phyloP scores from a whole-genome alignment of 2,888 invertebrate genomes.

The Drosophila conformis region DNA sequence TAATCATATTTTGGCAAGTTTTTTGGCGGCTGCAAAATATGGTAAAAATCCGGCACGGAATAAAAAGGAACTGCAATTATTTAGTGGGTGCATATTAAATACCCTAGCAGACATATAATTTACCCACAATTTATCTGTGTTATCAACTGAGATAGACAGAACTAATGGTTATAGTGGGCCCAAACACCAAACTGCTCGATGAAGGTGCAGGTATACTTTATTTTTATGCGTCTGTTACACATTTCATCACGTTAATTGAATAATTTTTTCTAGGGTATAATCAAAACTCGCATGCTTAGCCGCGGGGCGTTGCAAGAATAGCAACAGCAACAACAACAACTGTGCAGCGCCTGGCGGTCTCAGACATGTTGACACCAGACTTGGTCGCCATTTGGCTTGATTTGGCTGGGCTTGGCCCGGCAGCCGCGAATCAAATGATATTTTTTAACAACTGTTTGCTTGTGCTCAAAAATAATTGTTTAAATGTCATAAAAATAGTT shows the following conservation, averaged over 20 bases:
- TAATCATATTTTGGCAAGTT: conserved; percentile 63
- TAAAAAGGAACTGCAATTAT: conserved; percentile 16
- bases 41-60: conserved; percentile 32
- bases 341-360: conserved; percentile 52
- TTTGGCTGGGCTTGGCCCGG: conserved; percentile 47
- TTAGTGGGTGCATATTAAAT: conserved; percentile 2
- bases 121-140: neutral
- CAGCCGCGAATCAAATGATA: conserved; percentile 57
- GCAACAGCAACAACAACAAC: conserved; percentile 23
- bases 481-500: conserved; percentile 76
- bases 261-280: conserved; percentile 30
- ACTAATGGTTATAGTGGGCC: neutral
- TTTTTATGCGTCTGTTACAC: neutral
- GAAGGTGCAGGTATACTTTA: neutral
- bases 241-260: neutral
- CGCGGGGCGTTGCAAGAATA: conserved; percentile 61
- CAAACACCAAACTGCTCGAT: neutral
- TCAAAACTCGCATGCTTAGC: conserved; percentile 53
- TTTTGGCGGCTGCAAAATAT: conserved; percentile 53
- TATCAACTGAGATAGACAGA: neutral
- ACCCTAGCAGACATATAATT: conserved; percentile 8
- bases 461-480: conserved; percentile 73
- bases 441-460: conserved; percentile 62
- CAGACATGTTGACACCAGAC: conserved; percentile 79
- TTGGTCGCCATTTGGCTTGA: conserved; percentile 50